These are phyloP conservation scores for Sinocyclocheilus rhinocerous DNA, from an alignment of 2,113 vertebrate species.

Conservation along the genomic window DNA sequence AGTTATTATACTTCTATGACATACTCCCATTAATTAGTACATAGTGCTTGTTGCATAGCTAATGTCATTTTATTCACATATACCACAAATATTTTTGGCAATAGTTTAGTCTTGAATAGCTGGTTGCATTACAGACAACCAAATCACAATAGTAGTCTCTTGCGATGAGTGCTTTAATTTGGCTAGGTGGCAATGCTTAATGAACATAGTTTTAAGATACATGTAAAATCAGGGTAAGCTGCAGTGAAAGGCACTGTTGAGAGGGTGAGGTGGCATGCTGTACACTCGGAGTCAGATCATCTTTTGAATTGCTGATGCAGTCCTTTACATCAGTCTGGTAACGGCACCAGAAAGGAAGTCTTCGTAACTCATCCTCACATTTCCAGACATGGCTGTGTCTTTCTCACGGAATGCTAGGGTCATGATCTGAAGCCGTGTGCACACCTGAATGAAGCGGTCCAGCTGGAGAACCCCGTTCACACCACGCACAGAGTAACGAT, in stretches of 20 bases:
- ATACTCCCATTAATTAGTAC: neutral
- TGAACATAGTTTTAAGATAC: neutral
- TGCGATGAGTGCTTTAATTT: neutral
- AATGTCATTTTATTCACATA: neutral
- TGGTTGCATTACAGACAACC: neutral
- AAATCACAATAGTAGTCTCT: neutral
- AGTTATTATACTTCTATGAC: neutral
- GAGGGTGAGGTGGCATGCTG: neutral
- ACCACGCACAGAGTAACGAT: conserved; percentile 67
- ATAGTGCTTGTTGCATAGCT: neutral
- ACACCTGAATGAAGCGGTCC: conserved; percentile 94
- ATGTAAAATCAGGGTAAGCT: conserved; percentile 16
- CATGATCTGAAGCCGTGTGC: conserved; percentile 89
- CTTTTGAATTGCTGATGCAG: neutral
- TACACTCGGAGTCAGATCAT: conserved; percentile 17
- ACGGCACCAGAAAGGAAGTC: conserved; percentile 88
- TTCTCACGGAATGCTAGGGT: conserved; percentile 90
- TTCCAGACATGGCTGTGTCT: conserved; percentile 82
- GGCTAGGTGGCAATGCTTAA: neutral
- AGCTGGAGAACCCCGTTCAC: conserved; percentile 82
- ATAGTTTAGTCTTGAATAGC: neutral
- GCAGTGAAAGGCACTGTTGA: conserved; percentile 42
- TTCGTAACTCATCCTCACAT: conserved; percentile 85
- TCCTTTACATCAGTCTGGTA: conserved; percentile 83
- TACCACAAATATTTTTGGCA: conserved; percentile 5